Base-by-base conservation (phyloP, 1,140 invertebrate genomes). In the Akabosia matsudoensis region DNA sequence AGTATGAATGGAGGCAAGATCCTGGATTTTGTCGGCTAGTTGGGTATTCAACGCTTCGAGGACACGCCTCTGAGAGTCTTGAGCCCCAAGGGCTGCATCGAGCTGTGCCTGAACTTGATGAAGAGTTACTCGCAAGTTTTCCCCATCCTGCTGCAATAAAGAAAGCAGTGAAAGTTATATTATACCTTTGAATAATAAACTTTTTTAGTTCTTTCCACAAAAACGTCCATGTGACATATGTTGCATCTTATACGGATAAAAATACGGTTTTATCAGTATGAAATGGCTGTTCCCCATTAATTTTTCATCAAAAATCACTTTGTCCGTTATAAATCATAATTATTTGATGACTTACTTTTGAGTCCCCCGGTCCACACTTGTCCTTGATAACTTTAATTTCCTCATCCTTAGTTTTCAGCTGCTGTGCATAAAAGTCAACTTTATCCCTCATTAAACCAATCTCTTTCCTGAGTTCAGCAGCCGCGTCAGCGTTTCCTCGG, bases 41-140 rank as follows among this genome's bases (percentile, higher is more conserved):
- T 94, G 91, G 76, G 90, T 87, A 85, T 95, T 95, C 56, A 97
- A 85, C 52, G 92, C 92, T 80, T 95, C 90, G 75, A 96, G 87
- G 78, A 96, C 92, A 82, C 93, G 90, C 81, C 91, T 88, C 84
- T 95, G 93, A 61, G 91, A 90, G 85, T 95, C 93, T 83, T 95
- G 92, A 22, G 92, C 90, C 76, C 90, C 89, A 71, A 93, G 85
- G 4, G 92, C 90, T 61, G 94, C 89, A 81, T 95, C 92, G 80
- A 95, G 86, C 83, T 95, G 92, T 75, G 91, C 91, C 84, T 95
- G 93, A 10, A 92, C 89, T 77, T 80, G 77, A 18, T 80, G 75
- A 4, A 80, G 45, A 79, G 91, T 92, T 70, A 89, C 88, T 81
- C 90, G 88, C 33, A 94, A 86, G 80, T 90, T 90, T 76, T 90